Evolutionary conservation across 2,113 vertebrate genomes (phyloP), one percentile per base, ranked within the genome.

Genomic region (Festucalex cinctus): DNA sequence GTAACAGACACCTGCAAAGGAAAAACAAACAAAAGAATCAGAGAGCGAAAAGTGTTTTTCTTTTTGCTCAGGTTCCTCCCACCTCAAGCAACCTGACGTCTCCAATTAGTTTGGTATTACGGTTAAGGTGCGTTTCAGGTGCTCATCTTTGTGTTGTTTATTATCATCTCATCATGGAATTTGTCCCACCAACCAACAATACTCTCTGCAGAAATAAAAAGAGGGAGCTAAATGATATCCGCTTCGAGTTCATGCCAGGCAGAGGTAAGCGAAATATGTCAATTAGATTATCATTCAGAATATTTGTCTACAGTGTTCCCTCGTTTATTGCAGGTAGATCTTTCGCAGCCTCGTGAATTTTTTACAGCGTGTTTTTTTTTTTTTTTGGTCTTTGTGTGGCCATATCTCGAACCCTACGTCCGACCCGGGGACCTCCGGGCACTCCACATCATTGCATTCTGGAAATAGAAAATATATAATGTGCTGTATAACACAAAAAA

Each of bases 221-320:
- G 91, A 98, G 96, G 89, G 97, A 99, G 78, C 93, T 99, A 61
- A 98, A 99, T 71, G 97, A 99, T 84, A 99, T 99, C 81, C 93
- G 96, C 84, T 99, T 99, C 85, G 96, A 99, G 84, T 99, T 98
- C 73, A 97, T 96, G 90, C 96, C 95, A 70, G 96, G 97, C 63
- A 95, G 96, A 95, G 97, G 97, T 98, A 51, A 92, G 92, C 70
- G 3, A 5, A 22, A 3, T 48, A 35, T 7, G 9, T 49, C 19
- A n/a, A n/a, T 49, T 7, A 49, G 44, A 0, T 65, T 24, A n/a
- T n/a, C n/a, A n/a, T n/a, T n/a, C n/a, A n/a, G n/a, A n/a, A n/a
- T n/a, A n/a, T n/a, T n/a, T n/a, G n/a, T n/a, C n/a, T n/a, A n/a
- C n/a, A n/a, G n/a, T n/a, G n/a, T n/a, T n/a, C n/a, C n/a, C n/a